phyloP scores from a whole-genome alignment of 1,140 invertebrate species.

The Ridgeia piscesae region DNA sequence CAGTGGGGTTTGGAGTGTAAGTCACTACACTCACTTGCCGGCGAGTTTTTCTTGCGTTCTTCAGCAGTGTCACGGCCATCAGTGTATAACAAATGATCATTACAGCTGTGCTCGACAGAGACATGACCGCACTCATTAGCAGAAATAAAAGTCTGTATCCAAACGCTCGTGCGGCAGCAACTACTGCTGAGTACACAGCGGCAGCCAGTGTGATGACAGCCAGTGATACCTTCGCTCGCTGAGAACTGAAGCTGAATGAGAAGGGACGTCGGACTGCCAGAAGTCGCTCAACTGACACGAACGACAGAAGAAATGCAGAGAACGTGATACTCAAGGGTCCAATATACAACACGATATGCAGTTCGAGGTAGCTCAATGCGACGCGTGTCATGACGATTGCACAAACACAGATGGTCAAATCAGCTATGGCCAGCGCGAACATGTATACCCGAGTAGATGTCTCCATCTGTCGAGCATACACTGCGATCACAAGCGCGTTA shows the following conservation, averaged over 20 bases:
- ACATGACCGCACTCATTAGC: not conserved
- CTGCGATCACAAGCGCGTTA: not conserved
- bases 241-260: not conserved
- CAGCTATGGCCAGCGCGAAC: not conserved
- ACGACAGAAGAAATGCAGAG: not conserved
- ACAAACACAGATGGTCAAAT: not conserved
- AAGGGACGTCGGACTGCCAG: not conserved
- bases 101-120: not conserved
- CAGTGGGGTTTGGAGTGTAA: no score
- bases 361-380: not conserved
- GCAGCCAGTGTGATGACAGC: not conserved
- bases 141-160: not conserved
- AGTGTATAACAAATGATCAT: not conserved
- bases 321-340: not conserved
- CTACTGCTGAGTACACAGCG: not conserved
- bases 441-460: not conserved
- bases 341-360: not conserved
- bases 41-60: not conserved
- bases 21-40: not conserved
- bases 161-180: not conserved
- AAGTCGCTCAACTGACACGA: not conserved
- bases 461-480: not conserved
- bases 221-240: not conserved
- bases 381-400: not conserved
- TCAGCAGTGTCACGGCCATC: not conserved